Conservation (phyloP, 1,140 invertebrate species). For the Physella acuta region DNA sequence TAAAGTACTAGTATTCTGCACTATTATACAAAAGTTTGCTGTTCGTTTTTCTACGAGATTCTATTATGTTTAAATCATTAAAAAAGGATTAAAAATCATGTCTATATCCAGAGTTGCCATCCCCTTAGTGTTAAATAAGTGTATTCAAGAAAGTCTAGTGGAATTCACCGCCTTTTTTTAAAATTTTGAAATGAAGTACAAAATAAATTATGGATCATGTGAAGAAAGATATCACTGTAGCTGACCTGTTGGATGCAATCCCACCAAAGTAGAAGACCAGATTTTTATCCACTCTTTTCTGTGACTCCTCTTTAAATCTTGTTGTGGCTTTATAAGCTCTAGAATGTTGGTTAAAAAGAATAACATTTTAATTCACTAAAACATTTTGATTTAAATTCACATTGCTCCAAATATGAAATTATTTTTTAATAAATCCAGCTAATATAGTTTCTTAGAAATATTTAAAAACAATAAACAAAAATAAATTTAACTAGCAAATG, state of each 20-base stretch:
- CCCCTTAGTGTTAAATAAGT: too few relatives aligned
- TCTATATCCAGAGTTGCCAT: too few relatives aligned
- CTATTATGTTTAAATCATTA: too few relatives aligned
- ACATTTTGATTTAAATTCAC: neutral
- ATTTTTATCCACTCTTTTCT: conserved; percentile 59
- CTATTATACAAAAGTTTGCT: too few relatives aligned
- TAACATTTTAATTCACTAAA: neutral
- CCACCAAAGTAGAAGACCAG: conserved; percentile 48
- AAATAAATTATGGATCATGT: neutral
- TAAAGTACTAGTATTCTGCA: too few relatives aligned
- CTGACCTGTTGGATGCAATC: conserved; percentile 47
- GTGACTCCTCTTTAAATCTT: conserved; percentile 60
- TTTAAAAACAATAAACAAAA: neutral
- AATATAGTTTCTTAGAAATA: neutral
- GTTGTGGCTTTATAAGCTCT: conserved; percentile 60
- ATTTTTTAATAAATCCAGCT: too few relatives aligned
- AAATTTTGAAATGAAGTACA: neutral
- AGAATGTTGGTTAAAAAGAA: neutral
- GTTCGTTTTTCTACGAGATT: too few relatives aligned
- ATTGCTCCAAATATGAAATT: neutral
- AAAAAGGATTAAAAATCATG: too few relatives aligned
- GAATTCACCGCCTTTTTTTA: too few relatives aligned
- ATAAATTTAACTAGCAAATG: too few relatives aligned
- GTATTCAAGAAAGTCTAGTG: too few relatives aligned
- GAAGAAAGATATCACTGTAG: too few relatives aligned